Evolutionary conservation across 2,113 vertebrate genomes (phyloP).

Genomic region (Macaca mulatta): DNA sequence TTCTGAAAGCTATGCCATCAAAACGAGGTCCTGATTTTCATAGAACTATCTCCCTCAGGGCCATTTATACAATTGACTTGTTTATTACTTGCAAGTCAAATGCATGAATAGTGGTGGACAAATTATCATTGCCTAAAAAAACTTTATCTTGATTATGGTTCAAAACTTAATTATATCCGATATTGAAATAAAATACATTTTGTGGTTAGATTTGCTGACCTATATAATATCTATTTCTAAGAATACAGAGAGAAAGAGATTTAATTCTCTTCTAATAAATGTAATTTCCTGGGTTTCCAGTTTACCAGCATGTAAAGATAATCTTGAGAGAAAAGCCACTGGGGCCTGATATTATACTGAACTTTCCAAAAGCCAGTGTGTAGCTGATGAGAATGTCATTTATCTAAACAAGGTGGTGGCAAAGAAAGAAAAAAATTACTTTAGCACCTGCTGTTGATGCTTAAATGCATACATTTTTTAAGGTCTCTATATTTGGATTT

Average conservation of each 20-base stretch:
- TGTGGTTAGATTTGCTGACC: not conserved
- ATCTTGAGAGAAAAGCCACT: not conserved
- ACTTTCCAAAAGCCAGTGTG: not conserved
- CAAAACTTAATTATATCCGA: not conserved
- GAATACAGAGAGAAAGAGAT: not conserved
- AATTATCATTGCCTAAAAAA: not conserved
- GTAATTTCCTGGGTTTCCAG: not conserved
- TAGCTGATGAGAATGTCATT: not conserved
- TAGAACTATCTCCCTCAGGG: not conserved
- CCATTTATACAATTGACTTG: not conserved
- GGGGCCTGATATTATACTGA: not conserved
- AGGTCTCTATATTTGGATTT: not conserved
- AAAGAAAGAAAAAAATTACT: not conserved
- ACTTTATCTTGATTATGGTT: not conserved
- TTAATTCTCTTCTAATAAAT: not conserved
- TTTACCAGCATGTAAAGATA: not conserved
- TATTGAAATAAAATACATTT: not conserved
- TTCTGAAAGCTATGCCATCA: not conserved
- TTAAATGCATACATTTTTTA: not conserved
- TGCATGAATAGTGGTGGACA: not conserved
- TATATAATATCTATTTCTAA: not conserved
- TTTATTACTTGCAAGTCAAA: not conserved
- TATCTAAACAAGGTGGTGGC: not conserved
- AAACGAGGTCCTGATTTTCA: not conserved
- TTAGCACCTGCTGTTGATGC: not conserved